Percentiles rank a stretch among this genome's conserved stretches.
phyloP scores from a whole-genome alignment of 2,797 vertebrate genomes.

The Sylvilagus floridanus region DNA sequence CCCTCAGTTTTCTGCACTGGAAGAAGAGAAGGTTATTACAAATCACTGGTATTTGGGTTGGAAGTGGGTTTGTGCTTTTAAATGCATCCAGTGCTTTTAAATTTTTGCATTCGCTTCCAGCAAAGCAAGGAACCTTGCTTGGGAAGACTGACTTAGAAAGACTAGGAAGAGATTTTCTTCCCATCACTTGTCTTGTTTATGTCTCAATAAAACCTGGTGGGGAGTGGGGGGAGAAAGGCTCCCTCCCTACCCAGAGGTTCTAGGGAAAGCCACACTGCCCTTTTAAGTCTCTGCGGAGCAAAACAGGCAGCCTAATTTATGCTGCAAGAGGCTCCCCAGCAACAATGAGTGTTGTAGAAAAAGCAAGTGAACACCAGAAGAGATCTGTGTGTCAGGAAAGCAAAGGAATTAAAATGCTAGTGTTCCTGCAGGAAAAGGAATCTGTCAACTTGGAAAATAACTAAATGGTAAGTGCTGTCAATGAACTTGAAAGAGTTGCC shows the following conservation, averaged over 20 bases:
- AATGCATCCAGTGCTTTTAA: background rate
- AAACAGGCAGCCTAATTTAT: background rate
- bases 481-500: slow-evolving; percentile 12
- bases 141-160: slow-evolving; percentile 28
- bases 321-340: background rate
- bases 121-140: slow-evolving; percentile 11
- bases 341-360: background rate
- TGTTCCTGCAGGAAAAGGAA: slow-evolving; percentile 1
- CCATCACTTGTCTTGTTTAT: background rate
- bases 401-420: slow-evolving; percentile 28
- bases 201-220: background rate
- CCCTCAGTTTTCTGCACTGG: background rate
- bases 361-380: background rate
- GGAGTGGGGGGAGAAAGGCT: background rate
- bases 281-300: background rate
- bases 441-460: slow-evolving; percentile 28
- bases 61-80: slow-evolving; percentile 57
- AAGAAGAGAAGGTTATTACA: background rate
- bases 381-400: background rate
- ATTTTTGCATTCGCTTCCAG: background rate
- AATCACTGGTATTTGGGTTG: slow-evolving; percentile 22
- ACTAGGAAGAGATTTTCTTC: background rate
- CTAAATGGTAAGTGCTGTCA: slow-evolving; percentile 3
- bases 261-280: background rate
- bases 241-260: background rate